Evolutionary conservation across 2,113 vertebrate genomes (phyloP).

Genomic region (Sceloporus tristichus): DNA sequence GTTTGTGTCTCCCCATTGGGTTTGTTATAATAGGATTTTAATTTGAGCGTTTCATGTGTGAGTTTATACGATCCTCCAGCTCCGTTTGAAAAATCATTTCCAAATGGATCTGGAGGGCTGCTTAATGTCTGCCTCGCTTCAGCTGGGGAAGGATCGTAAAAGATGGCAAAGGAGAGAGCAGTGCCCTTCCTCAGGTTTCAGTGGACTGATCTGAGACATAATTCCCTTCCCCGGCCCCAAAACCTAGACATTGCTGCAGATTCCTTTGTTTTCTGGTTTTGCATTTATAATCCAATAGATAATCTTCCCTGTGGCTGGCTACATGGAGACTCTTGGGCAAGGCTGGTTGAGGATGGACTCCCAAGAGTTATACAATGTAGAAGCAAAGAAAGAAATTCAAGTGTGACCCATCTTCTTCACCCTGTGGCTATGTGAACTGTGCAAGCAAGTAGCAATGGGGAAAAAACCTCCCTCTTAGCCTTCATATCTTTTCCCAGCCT

Average conservation of each 20-base stretch:
- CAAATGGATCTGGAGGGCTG: constrained; percentile 24
- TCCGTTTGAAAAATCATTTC: constrained; percentile 46
- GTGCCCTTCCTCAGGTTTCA: too few species aligned
- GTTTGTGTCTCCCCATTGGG: neutral
- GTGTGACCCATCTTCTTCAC: too few species aligned
- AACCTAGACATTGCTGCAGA: neutral
- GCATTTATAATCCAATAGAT: neutral
- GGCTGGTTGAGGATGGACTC: too few species aligned
- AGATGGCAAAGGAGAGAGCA: neutral
- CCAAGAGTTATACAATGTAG: too few species aligned
- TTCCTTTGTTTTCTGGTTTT: neutral
- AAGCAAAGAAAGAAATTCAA: too few species aligned
- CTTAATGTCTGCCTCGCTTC: constrained; percentile 8
- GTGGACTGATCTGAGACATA: neutral
- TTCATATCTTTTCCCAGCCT: too few species aligned
- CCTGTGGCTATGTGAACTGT: too few species aligned
- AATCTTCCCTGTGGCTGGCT: too few species aligned
- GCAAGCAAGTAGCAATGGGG: too few species aligned
- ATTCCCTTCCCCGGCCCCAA: neutral
- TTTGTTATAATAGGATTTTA: constrained; percentile 63
- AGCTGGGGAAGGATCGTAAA: neutral
- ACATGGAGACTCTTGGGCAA: too few species aligned
- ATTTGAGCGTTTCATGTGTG: constrained; percentile 47
- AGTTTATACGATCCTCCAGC: constrained; percentile 37
- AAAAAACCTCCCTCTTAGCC: too few species aligned